Conservation (phyloP, 2,888 invertebrate genomes). For the Oegoconia quadripuncta region DNA sequence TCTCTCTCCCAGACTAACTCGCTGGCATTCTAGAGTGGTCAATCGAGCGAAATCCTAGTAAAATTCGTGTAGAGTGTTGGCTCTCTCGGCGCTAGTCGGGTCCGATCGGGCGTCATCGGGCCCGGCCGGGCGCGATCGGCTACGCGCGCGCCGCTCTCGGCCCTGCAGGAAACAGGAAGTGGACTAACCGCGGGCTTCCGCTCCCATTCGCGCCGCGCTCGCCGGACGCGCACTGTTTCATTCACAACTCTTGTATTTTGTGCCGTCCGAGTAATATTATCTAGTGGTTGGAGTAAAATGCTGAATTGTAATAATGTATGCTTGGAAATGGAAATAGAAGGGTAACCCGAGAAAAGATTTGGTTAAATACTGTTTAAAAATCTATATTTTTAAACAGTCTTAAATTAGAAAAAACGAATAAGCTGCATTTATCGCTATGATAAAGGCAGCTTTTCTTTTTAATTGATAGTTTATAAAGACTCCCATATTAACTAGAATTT, state of each 20-base stretch:
- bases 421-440: too few relatives aligned
- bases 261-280: conserved; percentile 55
- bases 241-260: conserved; percentile 61
- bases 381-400: too few relatives aligned
- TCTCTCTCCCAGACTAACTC: not conserved
- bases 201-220: conserved; percentile 70
- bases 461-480: too few relatives aligned
- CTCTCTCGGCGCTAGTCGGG: conserved; percentile 17
- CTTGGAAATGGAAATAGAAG: not conserved
- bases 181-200: conserved; percentile 78
- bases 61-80: not conserved
- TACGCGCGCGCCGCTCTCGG: conserved; percentile 63
- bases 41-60: conserved; percentile 1
- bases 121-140: conserved; percentile 53
- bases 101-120: conserved; percentile 35
- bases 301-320: not conserved
- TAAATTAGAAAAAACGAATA: too few relatives aligned
- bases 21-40: not conserved
- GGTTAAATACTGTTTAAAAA: too few relatives aligned
- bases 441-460: too few relatives aligned
- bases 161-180: conserved; percentile 79
- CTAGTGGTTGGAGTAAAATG: conserved; percentile 3
- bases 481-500: too few relatives aligned
- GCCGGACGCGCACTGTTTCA: conserved; percentile 66
- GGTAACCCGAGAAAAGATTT: not conserved